Base-by-base conservation (phyloP, 1,140 invertebrate genomes). In the Drosophila novamexicana region DNA sequence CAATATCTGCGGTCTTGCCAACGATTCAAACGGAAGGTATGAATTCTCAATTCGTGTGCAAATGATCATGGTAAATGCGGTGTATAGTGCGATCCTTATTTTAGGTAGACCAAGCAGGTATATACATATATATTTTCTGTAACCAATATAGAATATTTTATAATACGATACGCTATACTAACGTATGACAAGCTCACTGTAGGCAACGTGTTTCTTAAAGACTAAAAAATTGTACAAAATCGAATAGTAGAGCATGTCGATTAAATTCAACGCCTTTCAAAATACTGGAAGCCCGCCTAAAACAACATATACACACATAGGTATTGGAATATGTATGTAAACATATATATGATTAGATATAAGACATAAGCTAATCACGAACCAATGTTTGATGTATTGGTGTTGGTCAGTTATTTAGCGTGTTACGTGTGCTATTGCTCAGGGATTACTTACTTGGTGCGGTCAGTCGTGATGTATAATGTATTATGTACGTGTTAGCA, bases 1-100 rank as follows among this genome's bases (percentile, higher is more conserved):
- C 73, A 77, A 86, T 59, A 88, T 83, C 76, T 89, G 84, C 71
- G 83, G 79, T 83, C 84, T 88, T 86, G 76, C 83, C 83, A 86
- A 86, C 83, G 73, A 88, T 77, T 77, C 47, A 74, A 80, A 74
- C 72, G 57, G 37, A 52, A 69, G 37, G 6, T 18, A 44, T n/a
- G 36, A 61, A 40, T 59, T 71, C 59, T 53, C 18, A 18, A 18
- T 18, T 18, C 40, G 63, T 59, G 14, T 34, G 18, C 14, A 42
- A 50, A 37, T 42, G 14, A 32, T 7, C 6, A 57, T 29, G 5
- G 18, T 47, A 42, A 44, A 14, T 6, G 40, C 6, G 58, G 18
- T 67, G 40, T 29, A 10, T 7, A 63, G 40, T 14, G 8, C 32
- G 50, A 36, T 59, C 52, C 34, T 45, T 54, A 14, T 29, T 68